Evolutionary conservation across 2,113 vertebrate species (phyloP), one percentile per base, ranked within the genome.

Genomic region (Myotis brandtii): DNA sequence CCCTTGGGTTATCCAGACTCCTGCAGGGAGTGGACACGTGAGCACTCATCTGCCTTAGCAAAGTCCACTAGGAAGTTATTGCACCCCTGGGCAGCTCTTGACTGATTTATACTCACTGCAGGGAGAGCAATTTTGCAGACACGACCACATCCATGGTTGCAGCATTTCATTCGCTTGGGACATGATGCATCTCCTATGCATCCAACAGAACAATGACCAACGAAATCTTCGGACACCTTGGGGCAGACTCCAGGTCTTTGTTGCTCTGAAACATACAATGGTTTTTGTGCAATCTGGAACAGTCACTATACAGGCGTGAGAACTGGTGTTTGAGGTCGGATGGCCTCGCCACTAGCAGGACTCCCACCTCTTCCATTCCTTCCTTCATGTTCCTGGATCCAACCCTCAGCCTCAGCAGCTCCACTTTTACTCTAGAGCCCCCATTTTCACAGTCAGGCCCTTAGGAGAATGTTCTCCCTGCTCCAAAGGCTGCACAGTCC

Each of bases 181-280:
- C 94, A 92, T 0, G 7, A 67, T 0, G 3, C 0, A 73, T 88
- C 92, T 84, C 6, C 16, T 0, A 5, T 27, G 46, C 94, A 96
- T 0, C 0, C 0, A 8, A 62, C 17, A 59, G 0, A 2, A 80
- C 92, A 96, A 25, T 0, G 0, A 7, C 85, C 54, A 3, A 0
- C 0, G 3, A 6, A 12, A 3, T 2, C 21, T 30, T 1, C 0
- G 0, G 32, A 14, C 9, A n/a, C 0, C 3, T 6, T 0, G 40
- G 64, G 76, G 46, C 95, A 93, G 52, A 13, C 20, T 20, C 85
- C 54, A 90, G 23, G 30, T 83, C 13, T 50, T 67, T 27, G 7
- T 69, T 0, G 2, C 37, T 0, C 76, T 94, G 85, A 86, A 95
- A 94, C 75, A 76, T 0, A 84, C 32, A 83, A 32, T 37, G 37